Conservation (phyloP, 2,113 vertebrate species). For the Pachycephala philippinensis region DNA sequence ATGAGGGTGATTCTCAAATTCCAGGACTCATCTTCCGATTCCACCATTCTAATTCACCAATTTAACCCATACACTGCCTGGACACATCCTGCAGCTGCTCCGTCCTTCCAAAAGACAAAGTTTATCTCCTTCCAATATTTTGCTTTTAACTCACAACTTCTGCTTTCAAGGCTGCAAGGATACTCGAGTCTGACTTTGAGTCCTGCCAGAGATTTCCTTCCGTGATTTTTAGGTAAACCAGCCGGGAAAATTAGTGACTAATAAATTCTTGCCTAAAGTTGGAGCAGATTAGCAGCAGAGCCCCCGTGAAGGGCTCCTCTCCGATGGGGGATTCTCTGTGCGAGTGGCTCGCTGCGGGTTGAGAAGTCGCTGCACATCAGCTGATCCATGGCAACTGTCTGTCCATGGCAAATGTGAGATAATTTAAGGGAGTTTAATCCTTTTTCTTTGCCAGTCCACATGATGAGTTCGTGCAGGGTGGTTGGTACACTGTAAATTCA, state of each 20-base stretch:
- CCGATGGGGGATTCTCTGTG: rapidly evolving
- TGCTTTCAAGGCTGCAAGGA: neutral
- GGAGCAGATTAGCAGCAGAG: neutral
- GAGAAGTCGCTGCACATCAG: neutral
- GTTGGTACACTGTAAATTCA: slow-evolving; percentile 50
- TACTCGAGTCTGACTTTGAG: neutral
- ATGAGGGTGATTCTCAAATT: neutral
- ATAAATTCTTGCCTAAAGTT: neutral
- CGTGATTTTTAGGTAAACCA: neutral
- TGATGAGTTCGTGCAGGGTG: slow-evolving; percentile 1
- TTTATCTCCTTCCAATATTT: neutral
- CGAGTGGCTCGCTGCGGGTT: rapidly evolving
- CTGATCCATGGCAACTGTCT: slow-evolving; percentile 30
- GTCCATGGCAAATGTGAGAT: slow-evolving; percentile 48
- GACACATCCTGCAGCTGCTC: neutral
- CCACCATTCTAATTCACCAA: neutral
- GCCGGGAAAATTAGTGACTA: neutral
- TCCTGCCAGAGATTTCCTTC: neutral
- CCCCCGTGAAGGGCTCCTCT: neutral
- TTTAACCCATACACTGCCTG: neutral
- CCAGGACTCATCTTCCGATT: neutral
- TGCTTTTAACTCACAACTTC: neutral
- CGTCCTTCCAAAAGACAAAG: neutral
- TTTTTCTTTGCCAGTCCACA: slow-evolving; percentile 45
- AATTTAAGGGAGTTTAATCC: slow-evolving; percentile 55